Base-by-base conservation (phyloP, 2,113 vertebrate genomes). In the Equus przewalskii region DNA sequence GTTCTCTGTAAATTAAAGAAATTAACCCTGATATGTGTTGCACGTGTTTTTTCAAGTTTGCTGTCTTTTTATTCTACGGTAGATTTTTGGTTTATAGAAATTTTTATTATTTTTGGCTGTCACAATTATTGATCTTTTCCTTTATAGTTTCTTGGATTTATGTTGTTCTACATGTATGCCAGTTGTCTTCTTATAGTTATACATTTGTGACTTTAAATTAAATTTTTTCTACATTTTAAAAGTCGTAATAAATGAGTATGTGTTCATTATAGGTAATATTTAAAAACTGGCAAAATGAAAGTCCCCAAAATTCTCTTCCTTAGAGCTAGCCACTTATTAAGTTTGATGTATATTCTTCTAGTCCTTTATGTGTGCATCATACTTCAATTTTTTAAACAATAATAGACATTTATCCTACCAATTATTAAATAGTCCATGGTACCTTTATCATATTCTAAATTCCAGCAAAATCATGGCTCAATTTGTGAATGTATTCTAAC, bases 261-360 rank as follows among this genome's bases (percentile, higher is more conserved):
- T 86, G 73, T 33, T 78, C 70, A 33, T 75, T 67, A 46, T 86
- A 80, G 72, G 11, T 86, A 80, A 79, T 86, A 15, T 86, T 89
- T 88, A 46, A 87, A 86, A 91, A 70, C n/a, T 64, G 44, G 51
- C 70, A 60, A 58, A 90, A 70, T 91, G n/a, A 80, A 95, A 86
- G 33, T 54, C 14, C 19, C 36, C 16, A 3, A 85, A 14, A 72
- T 95, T 86, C 41, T 95, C 3, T 58, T 62, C 62, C 44, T n/a
- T 30, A 72, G 41, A 80, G 56, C 54, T 80, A 62, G 80, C 36
- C 54, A 46, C 44, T 86, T 70, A 72, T 16, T 92, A 49, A 76
- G 28, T 91, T 83, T 46, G 30, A 44, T 49, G 21, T 64, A 30
- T 90, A 56, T 76, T 90, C 9, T 46, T 80, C 80, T 7, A 85